Evolutionary conservation across 2,113 vertebrate species (phyloP), one percentile per base, ranked within the genome.

Genomic region (Trichechus manatus): DNA sequence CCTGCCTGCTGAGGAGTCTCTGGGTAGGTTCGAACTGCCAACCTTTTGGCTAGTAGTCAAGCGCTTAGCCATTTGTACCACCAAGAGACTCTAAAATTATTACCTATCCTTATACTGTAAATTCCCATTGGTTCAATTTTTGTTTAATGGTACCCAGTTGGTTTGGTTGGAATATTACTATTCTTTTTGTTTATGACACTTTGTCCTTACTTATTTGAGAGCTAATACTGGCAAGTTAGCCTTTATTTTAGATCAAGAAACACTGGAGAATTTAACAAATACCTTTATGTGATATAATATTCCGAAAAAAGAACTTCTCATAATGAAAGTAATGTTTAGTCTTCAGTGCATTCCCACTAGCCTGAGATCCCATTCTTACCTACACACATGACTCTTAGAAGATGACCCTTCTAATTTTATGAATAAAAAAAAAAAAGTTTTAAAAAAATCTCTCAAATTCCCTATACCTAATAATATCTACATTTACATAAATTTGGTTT

Each of bases 161-260:
- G 13, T 77, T 81, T 90, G n/a, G 25, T 72, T 88, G 10, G 19
- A 95, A 78, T 63, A 84, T 39, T 89, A 15, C 83, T 87, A 66
- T 27, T 70, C 5, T 80, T 88, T 94, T 86, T 90, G 23, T 89
- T 80, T 93, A 70, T 89, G 47, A 91, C 5, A 89, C 56, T 92
- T 93, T 89, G 68, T 53, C 19, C 64, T 85, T 90, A 64, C 9
- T 92, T 92, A 90, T 22, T 56, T 93, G 42, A 87, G 59, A 78
- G 33, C 63, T 74, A 84, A 33, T 47, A 96, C 1, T 91, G 25
- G 23, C 68, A 96, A 95, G 27, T 59, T 68, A 82, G 36, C 61
- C 94, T 95, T 95, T 53, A 79, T 77, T 93, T 96, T 94, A 81
- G 33, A 95, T 83, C 20, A 94, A 93, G n/a, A 95, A 94, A 75